These are phyloP conservation scores for Drosophila lacertosa DNA, from an alignment of 1,140 invertebrate species.

Conservation along the genomic window DNA sequence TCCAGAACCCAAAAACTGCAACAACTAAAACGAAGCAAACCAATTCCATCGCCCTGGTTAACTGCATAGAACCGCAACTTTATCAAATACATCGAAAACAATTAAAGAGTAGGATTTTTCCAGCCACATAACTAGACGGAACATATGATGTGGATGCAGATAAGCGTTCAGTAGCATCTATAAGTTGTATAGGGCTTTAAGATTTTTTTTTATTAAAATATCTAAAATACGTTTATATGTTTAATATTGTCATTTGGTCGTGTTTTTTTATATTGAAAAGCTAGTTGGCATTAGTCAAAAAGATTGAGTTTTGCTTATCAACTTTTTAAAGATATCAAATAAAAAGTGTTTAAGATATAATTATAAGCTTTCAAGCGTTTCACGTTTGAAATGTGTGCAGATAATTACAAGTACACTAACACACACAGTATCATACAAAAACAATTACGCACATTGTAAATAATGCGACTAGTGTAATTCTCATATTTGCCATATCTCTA, in stretches of 20 bases:
- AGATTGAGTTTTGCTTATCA: conserved; percentile 15
- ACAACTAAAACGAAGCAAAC: conserved; percentile 19
- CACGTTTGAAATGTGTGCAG: conserved; percentile 7
- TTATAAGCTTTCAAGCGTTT: not conserved
- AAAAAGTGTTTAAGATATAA: not conserved
- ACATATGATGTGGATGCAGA: not conserved
- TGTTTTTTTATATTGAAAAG: conserved; percentile 68
- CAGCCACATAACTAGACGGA: conserved; percentile 52
- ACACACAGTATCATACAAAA: conserved; percentile 15
- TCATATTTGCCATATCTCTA: conserved; percentile 10
- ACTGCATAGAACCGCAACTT: conserved; percentile 4
- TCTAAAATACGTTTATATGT: conserved; percentile 13
- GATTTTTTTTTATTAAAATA: conserved; percentile 6
- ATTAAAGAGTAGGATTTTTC: conserved; percentile 6
- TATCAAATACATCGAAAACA: not conserved
- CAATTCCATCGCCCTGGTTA: not conserved
- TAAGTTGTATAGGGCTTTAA: conserved; percentile 2
- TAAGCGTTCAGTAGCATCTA: not conserved
- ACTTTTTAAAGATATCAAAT: conserved; percentile 35
- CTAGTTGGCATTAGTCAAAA: conserved; percentile 5
- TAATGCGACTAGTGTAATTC: conserved; percentile 9
- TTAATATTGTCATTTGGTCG: conserved; percentile 37
- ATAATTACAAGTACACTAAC: conserved; percentile 4
- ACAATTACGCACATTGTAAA: conserved; percentile 17
- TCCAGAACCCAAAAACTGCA: not conserved